Evolutionary conservation across 2,888 invertebrate species (phyloP).

Genomic region (Epicampocera succincta): DNA sequence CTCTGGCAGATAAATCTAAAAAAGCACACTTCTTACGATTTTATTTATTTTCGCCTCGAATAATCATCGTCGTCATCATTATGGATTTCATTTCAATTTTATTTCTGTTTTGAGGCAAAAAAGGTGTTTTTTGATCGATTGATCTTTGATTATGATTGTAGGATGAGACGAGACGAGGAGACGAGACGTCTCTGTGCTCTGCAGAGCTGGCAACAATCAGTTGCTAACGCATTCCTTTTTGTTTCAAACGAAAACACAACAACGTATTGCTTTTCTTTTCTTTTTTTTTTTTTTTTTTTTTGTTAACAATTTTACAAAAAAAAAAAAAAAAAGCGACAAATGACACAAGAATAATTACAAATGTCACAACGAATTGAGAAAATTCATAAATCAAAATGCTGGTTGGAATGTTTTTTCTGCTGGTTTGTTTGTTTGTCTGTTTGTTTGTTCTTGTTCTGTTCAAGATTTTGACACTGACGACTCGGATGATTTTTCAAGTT

Average conservation of each 20-base stretch:
- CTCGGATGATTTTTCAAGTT: slow-evolving; percentile 45
- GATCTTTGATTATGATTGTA: slow-evolving; percentile 64
- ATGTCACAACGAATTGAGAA: slow-evolving; percentile 79
- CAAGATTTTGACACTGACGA: slow-evolving; percentile 52
- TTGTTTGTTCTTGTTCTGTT: slow-evolving; percentile 32
- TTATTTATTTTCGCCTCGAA: not conserved
- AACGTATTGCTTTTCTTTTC: slow-evolving; percentile 6
- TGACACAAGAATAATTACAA: slow-evolving; percentile 80
- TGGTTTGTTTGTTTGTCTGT: slow-evolving; percentile 5
- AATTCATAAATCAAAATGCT: slow-evolving; percentile 78
- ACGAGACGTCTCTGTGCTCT: too few species aligned
- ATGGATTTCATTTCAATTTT: slow-evolving; percentile 38
- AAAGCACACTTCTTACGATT: slow-evolving; percentile 53
- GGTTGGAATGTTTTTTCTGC: not conserved
- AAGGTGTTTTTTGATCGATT: slow-evolving; percentile 70
- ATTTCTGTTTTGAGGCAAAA: slow-evolving; percentile 34
- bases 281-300: slow-evolving; percentile 27
- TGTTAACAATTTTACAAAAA: slow-evolving; percentile 43
- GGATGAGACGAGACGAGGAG: slow-evolving; percentile 48
- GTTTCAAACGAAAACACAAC: not conserved
- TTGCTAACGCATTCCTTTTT: slow-evolving; percentile 32
- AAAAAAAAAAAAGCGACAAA: slow-evolving; percentile 59
- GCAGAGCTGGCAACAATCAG: slow-evolving; percentile 28
- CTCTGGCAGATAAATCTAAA: slow-evolving; percentile 45
- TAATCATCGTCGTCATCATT: slow-evolving; percentile 34